A percentile compares a stretch with the other conserved stretches of the same genome.
Evolutionary conservation across 2,888 invertebrate genomes (phyloP).

Genomic region (Pomacea canaliculata): DNA sequence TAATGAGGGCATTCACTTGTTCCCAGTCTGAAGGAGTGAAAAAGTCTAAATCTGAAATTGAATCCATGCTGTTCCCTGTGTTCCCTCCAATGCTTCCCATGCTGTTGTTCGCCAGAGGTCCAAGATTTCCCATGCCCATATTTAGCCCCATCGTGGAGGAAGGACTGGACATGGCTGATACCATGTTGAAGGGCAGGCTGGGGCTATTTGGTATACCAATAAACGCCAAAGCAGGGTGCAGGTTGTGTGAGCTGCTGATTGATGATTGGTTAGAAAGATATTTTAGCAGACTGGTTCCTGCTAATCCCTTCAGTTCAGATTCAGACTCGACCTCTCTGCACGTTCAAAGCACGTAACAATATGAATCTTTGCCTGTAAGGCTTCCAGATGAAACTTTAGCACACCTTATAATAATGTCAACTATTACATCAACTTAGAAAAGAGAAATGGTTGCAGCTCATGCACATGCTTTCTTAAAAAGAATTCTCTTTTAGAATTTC

Average conservation of each 20-base stretch:
- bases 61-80: slow-evolving; percentile 14
- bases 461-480: too few relatives aligned
- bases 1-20: neutral
- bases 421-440: too few relatives aligned
- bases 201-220: neutral
- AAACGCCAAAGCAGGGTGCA: slow-evolving; percentile 1
- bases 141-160: neutral
- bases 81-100: neutral
- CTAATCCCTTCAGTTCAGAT: slow-evolving; percentile 66
- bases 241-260: neutral
- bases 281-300: slow-evolving; percentile 68
- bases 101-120: neutral
- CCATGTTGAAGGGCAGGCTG: slow-evolving; percentile 3
- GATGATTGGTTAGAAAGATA: slow-evolving; percentile 59
- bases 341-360: neutral
- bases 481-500: too few relatives aligned
- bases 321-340: slow-evolving; percentile 67
- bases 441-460: too few relatives aligned
- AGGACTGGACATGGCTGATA: slow-evolving; percentile 5
- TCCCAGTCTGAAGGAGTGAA: slow-evolving; percentile 23
- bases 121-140: slow-evolving; percentile 8
- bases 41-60: slow-evolving; percentile 19
- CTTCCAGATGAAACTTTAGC: too few relatives aligned
- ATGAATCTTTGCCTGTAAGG: too few relatives aligned
- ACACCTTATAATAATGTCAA: too few relatives aligned